Conservation (phyloP, 2,113 vertebrate species). For the Salvelinus fontinalis region DNA sequence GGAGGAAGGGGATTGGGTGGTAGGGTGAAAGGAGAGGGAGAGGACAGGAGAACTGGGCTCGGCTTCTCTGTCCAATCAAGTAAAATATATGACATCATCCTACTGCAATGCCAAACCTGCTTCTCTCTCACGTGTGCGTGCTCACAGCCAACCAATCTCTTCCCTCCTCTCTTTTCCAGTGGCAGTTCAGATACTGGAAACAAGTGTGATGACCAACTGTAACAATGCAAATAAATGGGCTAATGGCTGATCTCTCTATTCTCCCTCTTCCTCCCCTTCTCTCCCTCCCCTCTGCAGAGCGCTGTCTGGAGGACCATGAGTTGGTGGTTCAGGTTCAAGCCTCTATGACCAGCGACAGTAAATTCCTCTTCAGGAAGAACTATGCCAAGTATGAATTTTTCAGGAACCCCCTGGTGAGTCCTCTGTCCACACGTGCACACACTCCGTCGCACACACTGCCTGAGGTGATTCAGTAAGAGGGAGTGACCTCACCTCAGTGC, state of each 20-base stretch:
- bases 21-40: too few relatives aligned
- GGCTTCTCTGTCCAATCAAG: constrained; percentile 48
- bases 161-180: constrained; percentile 1
- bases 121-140: constrained; percentile 21
- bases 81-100: constrained; percentile 62
- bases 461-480: constrained; percentile 66
- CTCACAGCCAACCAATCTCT: constrained; percentile 10
- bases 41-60: constrained; percentile 10
- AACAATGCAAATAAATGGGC: too few relatives aligned
- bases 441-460: constrained; percentile 21
- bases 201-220: too few relatives aligned
- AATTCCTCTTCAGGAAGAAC: constrained; percentile 98
- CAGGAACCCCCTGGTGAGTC: constrained; percentile 89
- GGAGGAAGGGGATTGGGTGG: background rate
- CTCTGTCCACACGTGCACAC: constrained; percentile 29
- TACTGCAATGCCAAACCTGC: constrained; percentile 40
- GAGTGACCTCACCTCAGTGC: constrained; percentile 72
- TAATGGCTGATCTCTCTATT: too few relatives aligned
- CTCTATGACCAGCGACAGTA: constrained; percentile 90
- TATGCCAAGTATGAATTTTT: constrained; percentile 99
- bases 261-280: background rate
- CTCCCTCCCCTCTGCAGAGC: constrained; percentile 73
- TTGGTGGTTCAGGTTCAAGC: constrained; percentile 89
- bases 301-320: constrained; percentile 96
- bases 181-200: background rate